Evolutionary conservation across 2,113 vertebrate genomes (phyloP).

Genomic region (Alouatta palliata): DNA sequence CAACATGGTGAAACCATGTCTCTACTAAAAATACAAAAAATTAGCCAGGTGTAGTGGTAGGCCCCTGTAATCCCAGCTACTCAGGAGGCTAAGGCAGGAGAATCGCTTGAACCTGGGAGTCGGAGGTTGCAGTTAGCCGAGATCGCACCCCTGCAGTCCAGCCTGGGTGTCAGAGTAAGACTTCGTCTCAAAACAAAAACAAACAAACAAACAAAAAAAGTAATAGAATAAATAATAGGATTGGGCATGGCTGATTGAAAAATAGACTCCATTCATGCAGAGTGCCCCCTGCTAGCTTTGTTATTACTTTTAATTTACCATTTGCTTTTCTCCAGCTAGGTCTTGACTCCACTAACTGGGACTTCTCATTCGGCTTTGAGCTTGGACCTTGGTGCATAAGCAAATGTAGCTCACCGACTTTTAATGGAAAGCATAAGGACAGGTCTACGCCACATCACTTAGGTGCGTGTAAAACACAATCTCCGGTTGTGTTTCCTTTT

Average conservation of each 20-base stretch:
- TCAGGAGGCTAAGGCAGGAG: too few relatives aligned
- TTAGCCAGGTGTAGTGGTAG: too few relatives aligned
- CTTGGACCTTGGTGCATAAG: not conserved
- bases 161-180: too few relatives aligned
- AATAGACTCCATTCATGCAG: not conserved
- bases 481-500: not conserved
- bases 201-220: too few relatives aligned
- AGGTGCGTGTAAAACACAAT: conserved; percentile 1
- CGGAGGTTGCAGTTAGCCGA: too few relatives aligned
- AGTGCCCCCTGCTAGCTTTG: not conserved
- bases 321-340: conserved; percentile 43
- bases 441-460: not conserved
- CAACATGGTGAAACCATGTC: too few relatives aligned
- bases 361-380: not conserved
- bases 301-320: not conserved
- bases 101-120: too few relatives aligned
- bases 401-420: not conserved
- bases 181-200: too few relatives aligned
- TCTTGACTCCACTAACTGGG: not conserved
- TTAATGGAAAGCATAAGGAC: not conserved
- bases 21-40: too few relatives aligned
- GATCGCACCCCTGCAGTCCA: too few relatives aligned
- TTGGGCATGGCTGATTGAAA: not conserved
- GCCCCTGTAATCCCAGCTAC: too few relatives aligned
- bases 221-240: not conserved